Evolutionary conservation across 2,888 invertebrate species (phyloP).

Genomic region (Trilocha varians): DNA sequence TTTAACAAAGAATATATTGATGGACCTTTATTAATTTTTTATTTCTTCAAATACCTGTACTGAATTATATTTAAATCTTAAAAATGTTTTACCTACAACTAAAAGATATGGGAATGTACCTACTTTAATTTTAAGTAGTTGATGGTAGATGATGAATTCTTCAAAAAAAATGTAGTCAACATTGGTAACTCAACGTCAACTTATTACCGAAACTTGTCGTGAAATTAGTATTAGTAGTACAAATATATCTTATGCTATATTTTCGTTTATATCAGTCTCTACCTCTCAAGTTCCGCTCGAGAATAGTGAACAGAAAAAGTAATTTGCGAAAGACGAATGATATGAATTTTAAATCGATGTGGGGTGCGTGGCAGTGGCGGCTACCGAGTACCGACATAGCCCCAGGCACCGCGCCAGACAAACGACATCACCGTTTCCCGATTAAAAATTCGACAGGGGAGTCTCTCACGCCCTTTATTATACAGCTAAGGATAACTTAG

Average conservation of each 20-base stretch:
- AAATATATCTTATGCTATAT: no score
- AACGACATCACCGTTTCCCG: conserved; percentile 32
- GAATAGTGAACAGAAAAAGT: conserved; percentile 28
- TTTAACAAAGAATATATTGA: conserved; percentile 7
- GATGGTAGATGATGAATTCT: no score
- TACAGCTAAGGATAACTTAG: conserved; percentile 15
- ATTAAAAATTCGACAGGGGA: conserved; percentile 46
- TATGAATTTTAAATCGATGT: conserved; percentile 44
- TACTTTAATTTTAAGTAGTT: no score
- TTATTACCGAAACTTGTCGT: no score
- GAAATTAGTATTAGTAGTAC: no score
- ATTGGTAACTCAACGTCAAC: no score
- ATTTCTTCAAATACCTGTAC: no score
- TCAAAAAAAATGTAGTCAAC: no score
- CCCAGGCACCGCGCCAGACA: conserved; percentile 25
- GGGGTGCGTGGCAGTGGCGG: conserved; percentile 19
- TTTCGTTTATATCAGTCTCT: neutral
- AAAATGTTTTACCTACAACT: no score
- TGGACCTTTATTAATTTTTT: no score
- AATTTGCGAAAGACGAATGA: conserved; percentile 32
- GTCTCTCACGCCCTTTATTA: conserved; percentile 24
- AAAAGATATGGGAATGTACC: no score
- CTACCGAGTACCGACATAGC: conserved; percentile 19
- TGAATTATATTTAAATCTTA: no score
- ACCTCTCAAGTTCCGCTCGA: conserved; percentile 17